Evolutionary conservation across 2,113 vertebrate genomes (phyloP).

Genomic region (Catharus minimus): DNA sequence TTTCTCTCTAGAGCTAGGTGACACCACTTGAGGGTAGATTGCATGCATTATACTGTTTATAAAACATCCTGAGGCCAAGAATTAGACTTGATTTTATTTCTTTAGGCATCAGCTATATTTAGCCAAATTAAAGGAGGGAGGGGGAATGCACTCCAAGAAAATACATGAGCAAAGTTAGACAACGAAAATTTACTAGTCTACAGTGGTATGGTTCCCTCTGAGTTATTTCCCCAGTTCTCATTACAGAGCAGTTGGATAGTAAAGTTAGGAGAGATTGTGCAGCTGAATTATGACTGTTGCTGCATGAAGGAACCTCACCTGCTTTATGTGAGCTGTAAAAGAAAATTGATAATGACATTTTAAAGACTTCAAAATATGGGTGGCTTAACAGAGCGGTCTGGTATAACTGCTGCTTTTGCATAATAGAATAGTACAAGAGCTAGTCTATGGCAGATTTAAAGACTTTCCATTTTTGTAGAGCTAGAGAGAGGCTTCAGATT

Average conservation of each 20-base stretch:
- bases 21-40: neutral
- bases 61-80: neutral
- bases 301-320: slow-evolving; percentile 22
- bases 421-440: neutral
- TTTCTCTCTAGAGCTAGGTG: neutral
- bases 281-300: slow-evolving; percentile 27
- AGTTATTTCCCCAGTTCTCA: slow-evolving; percentile 37
- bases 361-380: slow-evolving; percentile 27
- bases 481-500: neutral
- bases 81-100: slow-evolving; percentile 19
- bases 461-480: neutral
- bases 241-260: slow-evolving; percentile 15
- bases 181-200: slow-evolving; percentile 29
- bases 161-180: neutral
- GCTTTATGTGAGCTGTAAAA: slow-evolving; percentile 50
- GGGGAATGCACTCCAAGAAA: neutral
- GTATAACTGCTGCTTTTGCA: slow-evolving; percentile 9
- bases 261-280: neutral
- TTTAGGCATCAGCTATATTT: slow-evolving; percentile 2
- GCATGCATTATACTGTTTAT: neutral
- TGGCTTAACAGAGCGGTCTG: slow-evolving; percentile 6
- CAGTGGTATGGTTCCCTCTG: slow-evolving; percentile 1
- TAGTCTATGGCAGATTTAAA: neutral
- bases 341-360: slow-evolving; percentile 48
- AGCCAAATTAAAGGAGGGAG: neutral